Evolutionary conservation across 2,113 vertebrate species (phyloP).

Genomic region (Eolophus roseicapilla): DNA sequence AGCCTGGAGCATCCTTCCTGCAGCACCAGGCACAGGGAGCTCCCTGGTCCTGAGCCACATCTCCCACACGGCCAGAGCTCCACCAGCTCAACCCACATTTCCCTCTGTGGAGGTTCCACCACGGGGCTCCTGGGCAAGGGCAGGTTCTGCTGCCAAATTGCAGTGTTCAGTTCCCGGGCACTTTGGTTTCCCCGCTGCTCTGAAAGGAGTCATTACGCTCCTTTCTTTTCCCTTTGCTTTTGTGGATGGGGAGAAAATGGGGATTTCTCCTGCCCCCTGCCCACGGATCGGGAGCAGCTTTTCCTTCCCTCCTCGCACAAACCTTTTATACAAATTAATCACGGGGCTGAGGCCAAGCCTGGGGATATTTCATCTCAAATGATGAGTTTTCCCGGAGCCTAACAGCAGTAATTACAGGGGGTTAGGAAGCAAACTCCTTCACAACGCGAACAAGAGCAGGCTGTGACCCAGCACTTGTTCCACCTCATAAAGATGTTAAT

Average conservation of each 20-base stretch:
- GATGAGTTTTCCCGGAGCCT: neutral
- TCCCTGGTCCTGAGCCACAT: neutral
- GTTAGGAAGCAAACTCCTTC: neutral
- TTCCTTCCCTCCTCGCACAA: neutral
- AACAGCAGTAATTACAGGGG: neutral
- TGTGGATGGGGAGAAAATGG: neutral
- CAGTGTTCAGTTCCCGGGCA: neutral
- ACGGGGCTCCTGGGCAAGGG: neutral
- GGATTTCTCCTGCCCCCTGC: neutral
- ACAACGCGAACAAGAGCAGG: neutral
- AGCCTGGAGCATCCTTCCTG: neutral
- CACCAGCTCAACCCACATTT: neutral
- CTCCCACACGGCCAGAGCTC: neutral
- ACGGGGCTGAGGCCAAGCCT: neutral
- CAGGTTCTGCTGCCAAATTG: neutral
- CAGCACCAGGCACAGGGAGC: neutral
- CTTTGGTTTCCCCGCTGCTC: neutral
- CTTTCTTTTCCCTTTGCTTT: neutral
- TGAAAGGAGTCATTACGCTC: neutral
- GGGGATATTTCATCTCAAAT: neutral
- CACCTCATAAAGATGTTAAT: constrained; percentile 7
- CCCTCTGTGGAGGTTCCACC: neutral
- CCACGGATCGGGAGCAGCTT: neutral
- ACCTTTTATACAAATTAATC: neutral
- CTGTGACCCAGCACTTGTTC: neutral